phyloP scores from a whole-genome alignment of 1,140 invertebrate species.

The Parasteatoda tepidariorum region DNA sequence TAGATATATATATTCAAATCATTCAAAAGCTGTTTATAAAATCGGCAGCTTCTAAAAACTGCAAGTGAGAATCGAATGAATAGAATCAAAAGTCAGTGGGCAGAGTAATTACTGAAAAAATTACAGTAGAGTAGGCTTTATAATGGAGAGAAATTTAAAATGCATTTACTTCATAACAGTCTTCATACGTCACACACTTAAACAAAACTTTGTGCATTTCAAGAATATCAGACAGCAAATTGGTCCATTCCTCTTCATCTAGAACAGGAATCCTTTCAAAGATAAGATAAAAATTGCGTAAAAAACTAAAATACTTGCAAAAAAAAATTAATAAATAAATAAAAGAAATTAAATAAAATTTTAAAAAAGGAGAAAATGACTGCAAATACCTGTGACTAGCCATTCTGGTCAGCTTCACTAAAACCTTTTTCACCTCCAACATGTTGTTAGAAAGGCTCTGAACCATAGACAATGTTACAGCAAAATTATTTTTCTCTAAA shows the following conservation, averaged over 20 bases:
- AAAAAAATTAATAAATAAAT: not conserved
- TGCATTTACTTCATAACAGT: constrained; percentile 71
- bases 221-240: constrained; percentile 72
- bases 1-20: too few relatives aligned
- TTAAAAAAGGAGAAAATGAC: too few relatives aligned
- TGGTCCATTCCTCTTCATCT: constrained; percentile 70
- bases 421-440: constrained; percentile 69
- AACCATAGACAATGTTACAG: constrained; percentile 70
- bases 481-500: constrained; percentile 71
- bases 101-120: too few relatives aligned
- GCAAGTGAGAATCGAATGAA: too few relatives aligned
- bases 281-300: not conserved
- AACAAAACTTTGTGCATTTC: constrained; percentile 74
- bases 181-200: constrained; percentile 67
- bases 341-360: not conserved
- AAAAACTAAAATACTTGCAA: not conserved
- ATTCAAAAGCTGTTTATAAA: too few relatives aligned
- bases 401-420: constrained; percentile 72
- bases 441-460: constrained; percentile 66
- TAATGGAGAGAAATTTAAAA: too few relatives aligned
- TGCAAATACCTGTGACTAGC: constrained; percentile 73
- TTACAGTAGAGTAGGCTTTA: too few relatives aligned
- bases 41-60: too few relatives aligned
- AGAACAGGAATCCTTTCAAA: constrained; percentile 67
- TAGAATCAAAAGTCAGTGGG: too few relatives aligned